These are phyloP conservation scores for Chlorops oryzae DNA, from an alignment of 1,140 invertebrate species.

Conservation along the genomic window DNA sequence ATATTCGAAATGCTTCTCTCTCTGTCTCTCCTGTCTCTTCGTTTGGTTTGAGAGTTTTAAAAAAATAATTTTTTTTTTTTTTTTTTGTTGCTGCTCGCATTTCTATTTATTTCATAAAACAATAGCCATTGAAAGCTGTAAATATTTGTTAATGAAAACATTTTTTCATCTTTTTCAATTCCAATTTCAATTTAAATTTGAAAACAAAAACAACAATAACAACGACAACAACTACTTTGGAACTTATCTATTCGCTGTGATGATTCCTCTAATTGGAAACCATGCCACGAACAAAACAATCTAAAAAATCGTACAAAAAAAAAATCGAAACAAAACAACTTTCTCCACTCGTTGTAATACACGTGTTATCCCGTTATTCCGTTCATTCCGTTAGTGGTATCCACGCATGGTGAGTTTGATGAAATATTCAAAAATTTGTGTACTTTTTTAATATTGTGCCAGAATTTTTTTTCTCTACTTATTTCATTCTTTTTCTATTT, in stretches of 20 bases:
- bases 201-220: conserved; percentile 11
- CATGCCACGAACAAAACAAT: not conserved
- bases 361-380: too few species aligned
- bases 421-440: not conserved
- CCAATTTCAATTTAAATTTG: not conserved
- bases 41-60: too few species aligned
- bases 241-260: too few species aligned
- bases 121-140: too few species aligned
- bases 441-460: conserved; percentile 5
- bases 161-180: not conserved
- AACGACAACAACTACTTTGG: too few species aligned
- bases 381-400: conserved; percentile 34
- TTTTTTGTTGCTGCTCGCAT: not conserved
- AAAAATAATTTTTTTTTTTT: not conserved
- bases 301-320: conserved; percentile 2
- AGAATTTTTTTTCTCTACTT: conserved; percentile 23
- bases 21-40: too few species aligned
- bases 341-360: too few species aligned
- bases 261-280: too few species aligned
- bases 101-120: too few species aligned
- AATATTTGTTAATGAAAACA: too few species aligned
- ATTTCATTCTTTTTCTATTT: conserved; percentile 21
- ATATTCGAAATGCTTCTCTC: too few species aligned
- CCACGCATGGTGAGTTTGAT: conserved; percentile 44
- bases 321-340: not conserved